Percentiles rank a stretch among this genome's conserved stretches.
These are phyloP conservation scores for Megaustenia siamemsis DNA, from an alignment of 2,888 invertebrate species.

Conservation along the genomic window DNA sequence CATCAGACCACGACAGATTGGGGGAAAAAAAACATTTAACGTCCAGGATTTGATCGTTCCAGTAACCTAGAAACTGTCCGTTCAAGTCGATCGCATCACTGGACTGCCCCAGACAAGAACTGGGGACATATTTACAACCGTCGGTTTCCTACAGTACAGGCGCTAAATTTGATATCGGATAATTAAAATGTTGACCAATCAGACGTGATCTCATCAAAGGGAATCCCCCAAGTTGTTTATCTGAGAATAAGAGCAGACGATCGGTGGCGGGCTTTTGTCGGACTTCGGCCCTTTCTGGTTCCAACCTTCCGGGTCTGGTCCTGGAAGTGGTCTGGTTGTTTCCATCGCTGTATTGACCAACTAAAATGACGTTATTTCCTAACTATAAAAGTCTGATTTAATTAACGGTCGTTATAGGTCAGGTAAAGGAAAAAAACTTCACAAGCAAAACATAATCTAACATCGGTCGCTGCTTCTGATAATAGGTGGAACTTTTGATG, in stretches of 20 bases:
- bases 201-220: slow-evolving; percentile 27
- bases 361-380: background rate
- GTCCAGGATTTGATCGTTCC: no score
- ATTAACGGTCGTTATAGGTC: background rate
- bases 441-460: no score
- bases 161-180: background rate
- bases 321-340: background rate
- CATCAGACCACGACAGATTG: no score
- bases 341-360: background rate
- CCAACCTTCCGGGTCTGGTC: slow-evolving; percentile 7
- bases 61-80: no score
- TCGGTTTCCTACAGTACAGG: background rate
- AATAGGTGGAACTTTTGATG: no score
- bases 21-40: no score
- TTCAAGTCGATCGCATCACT: no score
- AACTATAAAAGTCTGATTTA: background rate
- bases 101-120: no score
- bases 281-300: background rate
- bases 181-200: slow-evolving; percentile 28
- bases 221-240: background rate
- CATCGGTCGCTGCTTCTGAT: no score
- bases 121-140: background rate
- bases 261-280: background rate
- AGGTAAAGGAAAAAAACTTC: background rate
- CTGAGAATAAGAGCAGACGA: slow-evolving; percentile 4